Percentiles rank a stretch among this genome's conserved stretches.
Conservation (phyloP, 2,888 invertebrate species). For the Oscheius sp. region DNA sequence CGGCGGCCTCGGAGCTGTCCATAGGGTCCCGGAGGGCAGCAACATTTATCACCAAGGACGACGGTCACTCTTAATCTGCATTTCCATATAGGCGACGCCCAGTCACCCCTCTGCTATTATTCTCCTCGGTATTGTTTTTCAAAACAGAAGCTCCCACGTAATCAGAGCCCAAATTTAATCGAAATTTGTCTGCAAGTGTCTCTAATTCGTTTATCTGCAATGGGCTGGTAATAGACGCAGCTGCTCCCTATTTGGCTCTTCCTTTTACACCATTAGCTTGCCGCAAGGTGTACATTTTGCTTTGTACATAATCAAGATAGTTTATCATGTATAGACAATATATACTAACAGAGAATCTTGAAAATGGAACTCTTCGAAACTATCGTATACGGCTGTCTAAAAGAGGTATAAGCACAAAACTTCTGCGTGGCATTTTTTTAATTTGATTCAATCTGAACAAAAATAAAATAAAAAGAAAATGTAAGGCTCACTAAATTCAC, state of each 20-base stretch:
- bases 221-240: conserved; percentile 35
- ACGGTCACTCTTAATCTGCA: conserved; percentile 40
- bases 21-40: conserved; percentile 21
- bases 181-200: conserved; percentile 7
- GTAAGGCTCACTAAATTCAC: too few species aligned
- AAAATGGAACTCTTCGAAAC: too few species aligned
- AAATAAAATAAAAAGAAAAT: too few species aligned
- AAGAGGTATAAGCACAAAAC: too few species aligned
- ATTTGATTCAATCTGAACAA: too few species aligned
- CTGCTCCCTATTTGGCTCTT: conserved; percentile 21
- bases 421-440: too few species aligned
- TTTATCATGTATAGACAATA: neutral
- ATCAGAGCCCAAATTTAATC: neutral
- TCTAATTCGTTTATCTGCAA: conserved; percentile 33
- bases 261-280: neutral
- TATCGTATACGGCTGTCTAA: too few species aligned
- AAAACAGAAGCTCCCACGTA: neutral
- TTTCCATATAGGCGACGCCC: conserved; percentile 33
- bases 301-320: conserved; percentile 3
- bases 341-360: too few species aligned
- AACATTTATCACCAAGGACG: conserved; percentile 33
- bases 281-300: too few species aligned
- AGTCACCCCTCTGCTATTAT: conserved; percentile 1
- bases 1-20: neutral
- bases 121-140: neutral